Evolutionary conservation across 92 coral and sea anemone species (phyloP), one percentile per base, ranked within the genome.

Genomic region (Epizoanthus stellaris): DNA sequence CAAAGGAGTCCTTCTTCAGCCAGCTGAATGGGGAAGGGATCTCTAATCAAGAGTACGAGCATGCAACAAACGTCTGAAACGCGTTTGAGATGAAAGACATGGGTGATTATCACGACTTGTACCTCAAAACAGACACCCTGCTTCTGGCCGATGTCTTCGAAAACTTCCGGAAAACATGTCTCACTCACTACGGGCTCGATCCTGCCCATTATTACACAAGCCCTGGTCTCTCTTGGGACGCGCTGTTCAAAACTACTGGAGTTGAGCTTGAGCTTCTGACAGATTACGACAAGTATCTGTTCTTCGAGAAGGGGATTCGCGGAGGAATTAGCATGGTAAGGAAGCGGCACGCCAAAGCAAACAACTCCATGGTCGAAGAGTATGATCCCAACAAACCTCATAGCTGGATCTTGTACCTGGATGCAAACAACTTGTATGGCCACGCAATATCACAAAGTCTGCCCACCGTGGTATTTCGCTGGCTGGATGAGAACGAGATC

Each of bases 321-420:
- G 77, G 64, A 5, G 79, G 64, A 19, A 53, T 73, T 13, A 19
- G 40, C 14, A 52, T 53, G 79, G 40, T 73, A 15, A 52, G 64
- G 45, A 73, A 73, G 39, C 45, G 45, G 5, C 60, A 52, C n/a
- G 64, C 79, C 25, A 52, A 52, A 42, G 63, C 43, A 4, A 73
- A 73, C 79, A 73, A 73, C 60, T 65, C 64, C 17, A 54, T 73
- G 79, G 79, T 73, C 0, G 43, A 52, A 52, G 79, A 40, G 6
- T 73, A 53, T 13, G 79, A 53, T 12, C 4, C 25, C 30, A 5
- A 20, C 68, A n/a, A 63, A 21, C 64, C 42, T 3, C 4, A 71
- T 8, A 71, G 58, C 59, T 42, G 59, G 36, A 38, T 71, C 3
- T 1, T 45, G 25, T 45, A 71, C 53, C 76, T 71, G 6, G 57